Percentiles rank a stretch among this genome's conserved stretches.
Evolutionary conservation across 2,797 vertebrate genomes (phyloP).

Genomic region (Lacerta viridis): DNA sequence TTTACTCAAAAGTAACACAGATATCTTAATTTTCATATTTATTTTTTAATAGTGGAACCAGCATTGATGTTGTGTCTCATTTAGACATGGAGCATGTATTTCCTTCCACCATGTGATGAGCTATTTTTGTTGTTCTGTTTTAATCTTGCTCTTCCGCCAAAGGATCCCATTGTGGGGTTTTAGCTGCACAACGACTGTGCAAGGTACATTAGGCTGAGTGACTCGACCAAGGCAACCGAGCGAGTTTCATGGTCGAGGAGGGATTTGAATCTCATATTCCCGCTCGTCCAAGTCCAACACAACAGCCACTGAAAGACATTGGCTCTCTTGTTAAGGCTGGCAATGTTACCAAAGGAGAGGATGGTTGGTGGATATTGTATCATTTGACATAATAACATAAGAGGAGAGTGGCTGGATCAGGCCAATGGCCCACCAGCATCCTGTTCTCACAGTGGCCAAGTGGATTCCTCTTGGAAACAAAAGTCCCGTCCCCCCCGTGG

Average conservation of each 20-base stretch:
- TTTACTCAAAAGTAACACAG: no score
- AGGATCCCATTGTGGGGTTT: not conserved
- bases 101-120: constrained; percentile 18
- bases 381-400: not conserved
- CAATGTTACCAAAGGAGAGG: not conserved
- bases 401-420: no score
- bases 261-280: not conserved
- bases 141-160: not conserved
- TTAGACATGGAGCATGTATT: constrained; percentile 39
- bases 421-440: no score
- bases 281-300: not conserved
- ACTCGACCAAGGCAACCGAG: not conserved
- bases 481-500: no score
- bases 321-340: constrained; percentile 2
- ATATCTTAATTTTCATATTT: no score
- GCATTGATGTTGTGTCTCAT: constrained; percentile 57
- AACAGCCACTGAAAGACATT: not conserved
- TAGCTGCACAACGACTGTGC: not conserved
- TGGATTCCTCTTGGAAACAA: no score
- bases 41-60: constrained; percentile 68
- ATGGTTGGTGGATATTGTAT: constrained; percentile 28
- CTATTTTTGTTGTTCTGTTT: not conserved
- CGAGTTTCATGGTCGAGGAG: not conserved
- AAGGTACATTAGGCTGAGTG: not conserved
- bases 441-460: no score